Percentiles rank a stretch among this genome's conserved stretches.
phyloP scores from a whole-genome alignment of 2,888 invertebrate species.

The Parelbella ahira region DNA sequence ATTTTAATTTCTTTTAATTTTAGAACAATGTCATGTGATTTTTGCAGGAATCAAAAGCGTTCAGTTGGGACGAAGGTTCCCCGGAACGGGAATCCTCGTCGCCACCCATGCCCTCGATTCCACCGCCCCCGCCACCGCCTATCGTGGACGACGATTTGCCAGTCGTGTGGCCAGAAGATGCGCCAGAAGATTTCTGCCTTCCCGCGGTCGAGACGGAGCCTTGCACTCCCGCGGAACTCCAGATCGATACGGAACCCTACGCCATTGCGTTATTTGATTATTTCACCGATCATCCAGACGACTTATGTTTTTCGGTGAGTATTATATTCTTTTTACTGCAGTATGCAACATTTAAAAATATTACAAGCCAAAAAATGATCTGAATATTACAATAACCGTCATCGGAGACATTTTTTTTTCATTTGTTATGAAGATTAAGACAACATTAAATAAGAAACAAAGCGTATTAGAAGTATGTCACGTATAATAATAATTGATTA shows the following conservation, averaged over 20 bases:
- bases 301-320: slow-evolving; percentile 89
- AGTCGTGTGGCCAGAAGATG: slow-evolving; percentile 46
- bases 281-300: slow-evolving; percentile 86
- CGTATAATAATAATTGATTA: too few species aligned
- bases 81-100: slow-evolving; percentile 78
- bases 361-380: slow-evolving; percentile 10
- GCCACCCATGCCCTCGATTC: slow-evolving; percentile 89
- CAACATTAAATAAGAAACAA: too few species aligned
- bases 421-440: too few species aligned
- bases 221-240: slow-evolving; percentile 18
- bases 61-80: slow-evolving; percentile 59
- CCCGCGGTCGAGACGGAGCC: slow-evolving; percentile 18
- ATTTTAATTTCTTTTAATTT: too few species aligned
- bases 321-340: slow-evolving; percentile 4
- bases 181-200: slow-evolving; percentile 33
- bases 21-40: too few species aligned
- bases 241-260: slow-evolving; percentile 79
- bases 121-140: slow-evolving; percentile 87
- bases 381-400: too few species aligned
- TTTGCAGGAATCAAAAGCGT: slow-evolving; percentile 55
- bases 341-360: too few species aligned
- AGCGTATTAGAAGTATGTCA: too few species aligned
- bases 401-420: too few species aligned
- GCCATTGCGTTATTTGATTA: slow-evolving; percentile 91
- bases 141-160: slow-evolving; percentile 52